Evolutionary conservation across 2,888 invertebrate species (phyloP).

Genomic region (Thera obeliscata): DNA sequence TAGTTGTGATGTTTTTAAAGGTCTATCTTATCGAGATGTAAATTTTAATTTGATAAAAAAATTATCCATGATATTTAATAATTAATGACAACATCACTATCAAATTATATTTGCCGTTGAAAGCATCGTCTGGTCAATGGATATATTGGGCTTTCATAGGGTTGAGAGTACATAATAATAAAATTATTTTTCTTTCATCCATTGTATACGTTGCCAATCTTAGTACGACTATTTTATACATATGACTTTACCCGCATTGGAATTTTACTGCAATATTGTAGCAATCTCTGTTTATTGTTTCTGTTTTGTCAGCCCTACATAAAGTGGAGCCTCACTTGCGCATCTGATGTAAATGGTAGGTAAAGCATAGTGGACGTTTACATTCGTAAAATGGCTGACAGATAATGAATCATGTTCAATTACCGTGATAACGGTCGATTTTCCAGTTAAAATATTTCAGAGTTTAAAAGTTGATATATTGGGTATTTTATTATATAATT

Average conservation of each 20-base stretch:
- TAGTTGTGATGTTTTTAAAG: too few species aligned
- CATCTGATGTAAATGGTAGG: constrained; percentile 31
- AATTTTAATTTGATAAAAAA: background rate
- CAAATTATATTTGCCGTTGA: constrained; percentile 33
- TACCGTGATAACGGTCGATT: constrained; percentile 57
- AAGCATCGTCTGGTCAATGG: constrained; percentile 30
- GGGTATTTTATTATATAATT: constrained; percentile 15
- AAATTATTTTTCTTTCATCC: background rate
- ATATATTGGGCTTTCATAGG: constrained; percentile 28
- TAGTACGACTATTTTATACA: too few species aligned
- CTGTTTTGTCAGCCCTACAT: constrained; percentile 31
- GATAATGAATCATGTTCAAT: constrained; percentile 65
- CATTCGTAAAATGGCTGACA: constrained; percentile 55
- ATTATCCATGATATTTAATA: background rate
- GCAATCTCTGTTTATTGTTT: background rate
- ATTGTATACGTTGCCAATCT: background rate
- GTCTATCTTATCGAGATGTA: too few species aligned
- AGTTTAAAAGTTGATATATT: constrained; percentile 22
- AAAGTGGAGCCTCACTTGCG: constrained; percentile 18
- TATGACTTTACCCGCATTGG: background rate
- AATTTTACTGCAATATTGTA: background rate
- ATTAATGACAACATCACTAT: constrained; percentile 21
- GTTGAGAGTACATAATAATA: background rate
- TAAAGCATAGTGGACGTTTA: constrained; percentile 46
- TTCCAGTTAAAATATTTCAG: constrained; percentile 38